Evolutionary conservation across 2,113 vertebrate genomes (phyloP).

Genomic region (Lepidothrix coronata): DNA sequence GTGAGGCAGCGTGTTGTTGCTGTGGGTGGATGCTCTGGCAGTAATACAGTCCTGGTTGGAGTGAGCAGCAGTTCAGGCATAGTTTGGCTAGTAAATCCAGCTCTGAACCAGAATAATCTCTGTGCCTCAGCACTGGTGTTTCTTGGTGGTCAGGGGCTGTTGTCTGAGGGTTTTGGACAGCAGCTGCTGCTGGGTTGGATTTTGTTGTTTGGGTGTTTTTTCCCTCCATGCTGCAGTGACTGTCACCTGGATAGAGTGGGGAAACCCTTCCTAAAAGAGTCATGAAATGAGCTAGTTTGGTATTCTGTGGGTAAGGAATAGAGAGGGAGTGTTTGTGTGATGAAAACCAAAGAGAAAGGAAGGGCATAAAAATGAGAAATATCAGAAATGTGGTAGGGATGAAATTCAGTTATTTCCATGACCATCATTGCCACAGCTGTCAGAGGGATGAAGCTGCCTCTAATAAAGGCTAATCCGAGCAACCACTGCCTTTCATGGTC

Average conservation of each 20-base stretch:
- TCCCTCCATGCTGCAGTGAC: neutral
- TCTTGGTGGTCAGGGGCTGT: neutral
- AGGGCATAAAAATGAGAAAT: conserved; percentile 7
- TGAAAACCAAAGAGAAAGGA: conserved; percentile 16
- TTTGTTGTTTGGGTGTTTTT: neutral
- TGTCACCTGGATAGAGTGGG: neutral
- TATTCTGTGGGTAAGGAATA: neutral
- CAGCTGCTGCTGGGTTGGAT: neutral
- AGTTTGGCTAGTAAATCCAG: neutral
- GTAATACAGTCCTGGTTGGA: neutral
- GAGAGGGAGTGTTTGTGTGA: neutral
- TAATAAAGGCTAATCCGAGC: conserved; percentile 19
- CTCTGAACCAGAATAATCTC: neutral
- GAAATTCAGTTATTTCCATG: neutral
- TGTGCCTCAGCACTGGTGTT: accelerated
- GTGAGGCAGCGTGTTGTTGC: neutral
- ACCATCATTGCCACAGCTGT: neutral
- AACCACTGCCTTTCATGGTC: neutral
- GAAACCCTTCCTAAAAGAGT: neutral
- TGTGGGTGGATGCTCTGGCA: neutral
- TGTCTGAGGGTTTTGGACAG: neutral
- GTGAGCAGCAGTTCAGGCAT: neutral
- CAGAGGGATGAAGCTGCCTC: neutral
- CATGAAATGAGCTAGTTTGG: neutral
- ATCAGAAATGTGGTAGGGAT: neutral